phyloP scores from a whole-genome alignment of 1,140 invertebrate genomes.

The Acromyrmex heyeri region DNA sequence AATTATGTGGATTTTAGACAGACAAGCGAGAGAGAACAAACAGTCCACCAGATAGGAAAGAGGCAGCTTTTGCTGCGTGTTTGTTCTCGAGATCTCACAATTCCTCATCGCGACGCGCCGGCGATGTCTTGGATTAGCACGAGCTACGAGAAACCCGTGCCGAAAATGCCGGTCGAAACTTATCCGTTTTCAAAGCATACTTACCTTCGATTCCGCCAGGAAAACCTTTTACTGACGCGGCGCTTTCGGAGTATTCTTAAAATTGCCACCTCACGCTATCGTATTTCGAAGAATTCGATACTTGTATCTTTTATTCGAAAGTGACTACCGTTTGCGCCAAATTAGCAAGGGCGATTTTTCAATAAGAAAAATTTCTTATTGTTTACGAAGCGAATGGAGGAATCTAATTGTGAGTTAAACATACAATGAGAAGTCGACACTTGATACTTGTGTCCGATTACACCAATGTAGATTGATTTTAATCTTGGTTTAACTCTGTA shows the following conservation, averaged over 20 bases:
- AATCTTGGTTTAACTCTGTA: no score
- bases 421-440: not conserved
- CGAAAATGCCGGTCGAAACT: slow-evolving; percentile 44
- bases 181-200: slow-evolving; percentile 41
- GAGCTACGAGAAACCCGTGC: slow-evolving; percentile 46
- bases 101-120: slow-evolving; percentile 26
- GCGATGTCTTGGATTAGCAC: slow-evolving; percentile 55
- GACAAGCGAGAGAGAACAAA: slow-evolving; percentile 61
- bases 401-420: not conserved
- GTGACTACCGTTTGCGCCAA: not conserved
- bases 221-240: slow-evolving; percentile 7
- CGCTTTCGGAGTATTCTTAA: slow-evolving; percentile 3
- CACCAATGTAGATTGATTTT: no score
- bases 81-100: slow-evolving; percentile 50
- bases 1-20: slow-evolving; percentile 74
- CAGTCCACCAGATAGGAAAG: slow-evolving; percentile 50
- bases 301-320: slow-evolving; percentile 8
- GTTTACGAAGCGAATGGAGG: not conserved
- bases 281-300: slow-evolving; percentile 48
- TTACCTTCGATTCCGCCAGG: not conserved
- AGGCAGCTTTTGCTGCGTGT: slow-evolving; percentile 46
- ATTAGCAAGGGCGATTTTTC: slow-evolving; percentile 20
- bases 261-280: slow-evolving; percentile 30
- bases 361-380: not conserved
- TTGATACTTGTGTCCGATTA: no score